phyloP scores from a whole-genome alignment of 2,797 vertebrate genomes.

The Rhinophrynus dorsalis region DNA sequence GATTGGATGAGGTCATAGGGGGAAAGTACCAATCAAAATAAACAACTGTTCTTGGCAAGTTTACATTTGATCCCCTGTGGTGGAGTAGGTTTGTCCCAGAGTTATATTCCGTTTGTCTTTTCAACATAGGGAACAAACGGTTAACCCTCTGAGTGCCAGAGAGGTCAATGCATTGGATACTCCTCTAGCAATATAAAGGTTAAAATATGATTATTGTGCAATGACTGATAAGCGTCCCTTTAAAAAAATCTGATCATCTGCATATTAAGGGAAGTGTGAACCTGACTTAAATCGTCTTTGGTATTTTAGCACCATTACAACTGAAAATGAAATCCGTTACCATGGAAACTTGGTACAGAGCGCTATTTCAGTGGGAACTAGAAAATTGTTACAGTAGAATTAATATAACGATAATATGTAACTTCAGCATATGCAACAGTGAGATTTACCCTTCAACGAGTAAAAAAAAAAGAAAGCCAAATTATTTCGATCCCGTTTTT shows the following conservation, averaged over 20 bases:
- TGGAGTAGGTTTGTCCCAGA: too few species aligned
- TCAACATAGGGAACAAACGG: too few species aligned
- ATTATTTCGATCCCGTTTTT: constrained; percentile 54
- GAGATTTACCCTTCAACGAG: constrained; percentile 42
- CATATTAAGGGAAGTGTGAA: neutral
- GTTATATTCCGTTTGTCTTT: too few species aligned
- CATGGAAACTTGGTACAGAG: constrained; percentile 61
- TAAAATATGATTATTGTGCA: too few species aligned
- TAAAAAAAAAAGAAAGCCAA: constrained; percentile 14
- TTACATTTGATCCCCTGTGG: too few species aligned
- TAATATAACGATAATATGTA: constrained; percentile 46
- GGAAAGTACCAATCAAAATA: too few species aligned
- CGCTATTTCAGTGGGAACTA: constrained; percentile 17
- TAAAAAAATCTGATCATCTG: neutral
- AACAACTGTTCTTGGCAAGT: too few species aligned
- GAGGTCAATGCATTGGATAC: too few species aligned
- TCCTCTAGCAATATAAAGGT: too few species aligned
- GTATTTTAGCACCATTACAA: constrained; percentile 57
- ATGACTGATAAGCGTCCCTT: neutral
- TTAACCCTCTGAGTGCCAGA: too few species aligned
- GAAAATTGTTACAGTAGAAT: constrained; percentile 54
- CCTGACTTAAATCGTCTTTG: constrained; percentile 15
- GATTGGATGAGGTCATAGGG: too few species aligned
- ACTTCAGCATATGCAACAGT: constrained; percentile 6
- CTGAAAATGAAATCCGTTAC: constrained; percentile 61